Evolutionary conservation across 2,797 vertebrate genomes (phyloP).

Genomic region (Buphagus erythrorhynchus): DNA sequence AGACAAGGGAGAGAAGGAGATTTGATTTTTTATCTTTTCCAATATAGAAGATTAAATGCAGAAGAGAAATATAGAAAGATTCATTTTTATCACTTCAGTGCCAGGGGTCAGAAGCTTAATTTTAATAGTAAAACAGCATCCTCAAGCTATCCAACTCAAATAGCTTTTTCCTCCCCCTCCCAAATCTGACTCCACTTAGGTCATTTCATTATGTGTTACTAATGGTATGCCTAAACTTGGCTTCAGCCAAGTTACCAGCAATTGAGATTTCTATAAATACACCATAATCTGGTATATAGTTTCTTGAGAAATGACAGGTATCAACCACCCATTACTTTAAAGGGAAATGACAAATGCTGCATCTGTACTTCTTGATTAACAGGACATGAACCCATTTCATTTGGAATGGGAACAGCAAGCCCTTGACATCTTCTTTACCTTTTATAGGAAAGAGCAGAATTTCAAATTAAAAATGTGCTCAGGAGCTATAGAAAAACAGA

Average conservation of each 20-base stretch:
- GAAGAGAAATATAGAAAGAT: constrained; percentile 30
- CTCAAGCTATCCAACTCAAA: constrained; percentile 28
- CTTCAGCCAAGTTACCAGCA: constrained; percentile 40
- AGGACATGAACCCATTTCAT: constrained; percentile 58
- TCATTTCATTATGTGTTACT: constrained; percentile 56
- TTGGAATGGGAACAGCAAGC: constrained; percentile 58
- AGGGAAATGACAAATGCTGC: constrained; percentile 60
- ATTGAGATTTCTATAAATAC: constrained; percentile 63
- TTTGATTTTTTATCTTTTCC: constrained; percentile 33
- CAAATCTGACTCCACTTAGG: constrained; percentile 21
- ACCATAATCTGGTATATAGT: constrained; percentile 57
- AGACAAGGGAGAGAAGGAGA: neutral
- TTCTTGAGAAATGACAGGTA: constrained; percentile 69
- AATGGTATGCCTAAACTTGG: constrained; percentile 47
- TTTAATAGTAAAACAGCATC: constrained; percentile 64
- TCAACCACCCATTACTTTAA: constrained; percentile 62
- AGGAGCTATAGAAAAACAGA: neutral
- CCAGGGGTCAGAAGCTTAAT: constrained; percentile 54
- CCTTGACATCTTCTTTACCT: constrained; percentile 68
- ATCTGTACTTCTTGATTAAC: constrained; percentile 54
- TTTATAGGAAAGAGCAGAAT: constrained; percentile 38
- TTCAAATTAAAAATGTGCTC: constrained; percentile 11
- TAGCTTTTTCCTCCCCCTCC: neutral
- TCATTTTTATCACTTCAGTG: constrained; percentile 63
- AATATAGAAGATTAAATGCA: constrained; percentile 44